Base-by-base conservation (phyloP, 2,888 invertebrate genomes). In the Troilus luridus region DNA sequence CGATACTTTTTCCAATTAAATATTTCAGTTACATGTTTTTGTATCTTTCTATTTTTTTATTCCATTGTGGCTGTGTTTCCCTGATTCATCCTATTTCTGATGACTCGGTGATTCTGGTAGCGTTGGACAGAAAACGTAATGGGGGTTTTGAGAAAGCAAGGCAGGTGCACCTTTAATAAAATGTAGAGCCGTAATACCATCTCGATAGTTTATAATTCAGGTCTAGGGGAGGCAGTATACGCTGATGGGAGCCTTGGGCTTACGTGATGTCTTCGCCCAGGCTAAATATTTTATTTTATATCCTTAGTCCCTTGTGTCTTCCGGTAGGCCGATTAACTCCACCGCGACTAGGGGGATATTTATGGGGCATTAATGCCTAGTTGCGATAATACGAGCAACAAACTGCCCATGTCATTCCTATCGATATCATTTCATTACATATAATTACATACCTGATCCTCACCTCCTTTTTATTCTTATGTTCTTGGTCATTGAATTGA, bases 251-350 rank as follows among this genome's bases (percentile, higher is more conserved):
- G 85, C 56, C 85, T 9, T 56, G 56, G 85, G 85, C 85, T 58
- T 85, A 85, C 85, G 85, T 85, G 85, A 85, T 85, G 85, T 85
- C 85, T 85, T 85, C 85, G 85, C 56, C n/a, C 54, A 0, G 10
- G 56, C 21, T 85, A 58, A 85, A 85, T 85, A 58, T 85, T 85
- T 85, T 85, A 85, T 85, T 85, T 85, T 85, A 85, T 85, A 85
- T 85, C 85, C 85, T 58, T 85, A 21, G 56, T 58, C 72, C 85
- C 56, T 58, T 56, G 56, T 85, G 85, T 85, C 85, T 85, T 85
- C 56, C 56, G 17, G 14, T 6, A n/a, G 85, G 21, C 85, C 85
- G 85, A 85, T 85, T 85, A 85, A 56, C 56, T 56, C 72, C 27
- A 12, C 72, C 72, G 21, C 72, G 72, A 19, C 27, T 77, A 41